Conservation (phyloP, 2,113 vertebrate species). For the Xiphophorus maculatus region DNA sequence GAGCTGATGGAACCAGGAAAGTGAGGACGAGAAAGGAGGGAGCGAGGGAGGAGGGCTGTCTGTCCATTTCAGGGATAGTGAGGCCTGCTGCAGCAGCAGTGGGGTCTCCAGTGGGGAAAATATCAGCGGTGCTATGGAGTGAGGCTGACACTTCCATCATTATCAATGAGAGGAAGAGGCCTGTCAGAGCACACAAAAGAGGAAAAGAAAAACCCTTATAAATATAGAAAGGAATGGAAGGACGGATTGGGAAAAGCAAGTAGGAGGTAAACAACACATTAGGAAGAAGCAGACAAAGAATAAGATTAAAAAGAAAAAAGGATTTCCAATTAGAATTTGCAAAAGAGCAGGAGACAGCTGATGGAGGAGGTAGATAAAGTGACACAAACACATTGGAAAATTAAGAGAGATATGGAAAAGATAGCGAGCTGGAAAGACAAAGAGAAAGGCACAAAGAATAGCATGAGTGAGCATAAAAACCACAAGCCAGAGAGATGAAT, state of each 20-base stretch:
- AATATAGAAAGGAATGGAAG: slow-evolving; percentile 48
- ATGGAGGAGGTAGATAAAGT: slow-evolving; percentile 61
- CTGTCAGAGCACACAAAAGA: slow-evolving; percentile 70
- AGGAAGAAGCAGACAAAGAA: slow-evolving; percentile 43
- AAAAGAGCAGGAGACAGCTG: slow-evolving; percentile 33
- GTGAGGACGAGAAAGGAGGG: slow-evolving; percentile 47
- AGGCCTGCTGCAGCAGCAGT: slow-evolving; percentile 56
- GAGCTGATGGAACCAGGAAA: slow-evolving; percentile 68
- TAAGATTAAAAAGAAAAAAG: slow-evolving; percentile 52
- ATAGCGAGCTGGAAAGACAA: slow-evolving; percentile 52
- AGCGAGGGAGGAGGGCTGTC: slow-evolving; percentile 36
- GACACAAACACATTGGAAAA: slow-evolving; percentile 42
- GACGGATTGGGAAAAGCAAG: slow-evolving; percentile 33
- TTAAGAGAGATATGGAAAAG: slow-evolving; percentile 55
- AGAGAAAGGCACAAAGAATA: slow-evolving; percentile 54
- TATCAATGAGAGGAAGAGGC: slow-evolving; percentile 75
- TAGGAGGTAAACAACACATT: slow-evolving; percentile 24
- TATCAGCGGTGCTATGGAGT: slow-evolving; percentile 66
- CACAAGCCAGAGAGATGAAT: slow-evolving; percentile 57
- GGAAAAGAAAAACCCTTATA: slow-evolving; percentile 56
- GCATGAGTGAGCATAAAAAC: slow-evolving; percentile 44
- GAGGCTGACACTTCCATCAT: slow-evolving; percentile 68
- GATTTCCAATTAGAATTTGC: slow-evolving; percentile 55
- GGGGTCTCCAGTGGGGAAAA: slow-evolving; percentile 75
- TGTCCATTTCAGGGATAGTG: slow-evolving; percentile 46